Evolutionary conservation across 2,888 invertebrate species (phyloP).

Genomic region (Hirtodrosophila cameraria): DNA sequence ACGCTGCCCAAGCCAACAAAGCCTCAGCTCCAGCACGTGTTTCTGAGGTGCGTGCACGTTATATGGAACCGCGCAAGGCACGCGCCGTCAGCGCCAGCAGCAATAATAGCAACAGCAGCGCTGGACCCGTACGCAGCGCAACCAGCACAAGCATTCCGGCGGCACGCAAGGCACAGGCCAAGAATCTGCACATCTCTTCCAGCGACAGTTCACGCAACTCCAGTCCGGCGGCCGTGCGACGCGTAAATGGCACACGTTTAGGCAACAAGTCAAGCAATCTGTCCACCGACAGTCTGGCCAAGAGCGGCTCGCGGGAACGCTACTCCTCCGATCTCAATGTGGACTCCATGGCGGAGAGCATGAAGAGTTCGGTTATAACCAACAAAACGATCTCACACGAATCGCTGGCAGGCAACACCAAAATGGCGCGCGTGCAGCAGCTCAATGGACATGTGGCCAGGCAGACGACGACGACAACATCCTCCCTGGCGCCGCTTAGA

Average conservation of each 20-base stretch:
- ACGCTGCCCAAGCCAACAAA: not conserved
- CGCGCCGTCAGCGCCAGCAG: slow-evolving; percentile 35
- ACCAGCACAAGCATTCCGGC: slow-evolving; percentile 82
- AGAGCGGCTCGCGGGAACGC: slow-evolving; percentile 64
- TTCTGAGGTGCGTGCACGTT: slow-evolving; percentile 86
- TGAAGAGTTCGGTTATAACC: slow-evolving; percentile 83
- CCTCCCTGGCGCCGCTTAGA: slow-evolving; percentile 23
- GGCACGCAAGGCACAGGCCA: slow-evolving; percentile 65
- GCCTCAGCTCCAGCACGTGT: slow-evolving; percentile 47
- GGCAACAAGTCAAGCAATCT: slow-evolving; percentile 83
- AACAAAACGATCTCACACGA: slow-evolving; percentile 84
- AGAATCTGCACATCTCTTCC: slow-evolving; percentile 82
- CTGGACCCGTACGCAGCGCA: slow-evolving; percentile 80
- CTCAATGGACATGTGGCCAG: slow-evolving; percentile 65
- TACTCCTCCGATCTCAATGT: slow-evolving; percentile 78
- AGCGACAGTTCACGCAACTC: slow-evolving; percentile 84
- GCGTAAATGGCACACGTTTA: slow-evolving; percentile 57
- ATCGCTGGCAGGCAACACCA: slow-evolving; percentile 74
- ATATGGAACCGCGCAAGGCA: slow-evolving; percentile 86
- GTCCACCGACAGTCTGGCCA: slow-evolving; percentile 82
- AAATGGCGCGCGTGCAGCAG: slow-evolving; percentile 79
- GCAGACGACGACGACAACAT: not conserved
- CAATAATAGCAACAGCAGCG: slow-evolving; percentile 10
- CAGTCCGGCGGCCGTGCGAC: slow-evolving; percentile 81
- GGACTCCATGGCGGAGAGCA: slow-evolving; percentile 84